A percentile compares a stretch with the other conserved stretches of the same genome.
phyloP scores from a whole-genome alignment of 2,888 invertebrate species.

The Scaeva pyrastri region DNA sequence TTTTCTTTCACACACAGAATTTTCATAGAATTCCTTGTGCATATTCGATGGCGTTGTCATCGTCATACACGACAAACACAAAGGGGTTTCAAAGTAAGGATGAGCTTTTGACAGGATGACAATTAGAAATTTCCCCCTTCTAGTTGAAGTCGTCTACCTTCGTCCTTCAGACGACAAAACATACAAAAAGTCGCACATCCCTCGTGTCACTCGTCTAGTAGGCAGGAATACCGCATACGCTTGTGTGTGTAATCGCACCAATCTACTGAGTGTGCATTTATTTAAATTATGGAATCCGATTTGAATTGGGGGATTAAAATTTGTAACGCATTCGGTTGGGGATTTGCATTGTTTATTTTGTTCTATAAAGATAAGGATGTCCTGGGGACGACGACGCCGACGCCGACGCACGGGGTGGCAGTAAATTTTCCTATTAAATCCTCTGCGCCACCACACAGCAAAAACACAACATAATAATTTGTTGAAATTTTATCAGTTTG shows the following conservation, averaged over 20 bases:
- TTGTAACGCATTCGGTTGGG: conserved; percentile 72
- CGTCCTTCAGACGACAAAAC: not conserved
- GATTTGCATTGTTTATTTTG: conserved; percentile 68
- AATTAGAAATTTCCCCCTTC: conserved; percentile 49
- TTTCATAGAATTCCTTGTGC: conserved; percentile 18
- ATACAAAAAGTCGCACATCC: conserved; percentile 16
- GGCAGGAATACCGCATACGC: not conserved
- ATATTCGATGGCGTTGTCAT: conserved; percentile 7
- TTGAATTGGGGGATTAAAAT: conserved; percentile 63
- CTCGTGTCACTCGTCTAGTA: not conserved
- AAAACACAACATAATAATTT: conserved; percentile 4
- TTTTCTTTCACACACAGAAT: conserved; percentile 20
- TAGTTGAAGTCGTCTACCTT: not conserved
- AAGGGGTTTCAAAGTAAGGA: conserved; percentile 43
- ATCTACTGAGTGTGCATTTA: conserved; percentile 36
- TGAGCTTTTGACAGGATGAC: conserved; percentile 69
- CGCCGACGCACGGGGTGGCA: conserved; percentile 27
- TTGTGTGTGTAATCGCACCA: not conserved
- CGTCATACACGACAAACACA: conserved; percentile 20
- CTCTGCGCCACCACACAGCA: conserved; percentile 22
- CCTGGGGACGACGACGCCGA: too few relatives aligned
- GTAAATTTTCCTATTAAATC: conserved; percentile 66
- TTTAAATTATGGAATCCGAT: conserved; percentile 51
- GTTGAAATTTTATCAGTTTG: not conserved
- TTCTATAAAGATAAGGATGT: conserved; percentile 63